These are phyloP conservation scores for Furnarius figulus DNA, from an alignment of 2,113 vertebrate species.

Conservation along the genomic window DNA sequence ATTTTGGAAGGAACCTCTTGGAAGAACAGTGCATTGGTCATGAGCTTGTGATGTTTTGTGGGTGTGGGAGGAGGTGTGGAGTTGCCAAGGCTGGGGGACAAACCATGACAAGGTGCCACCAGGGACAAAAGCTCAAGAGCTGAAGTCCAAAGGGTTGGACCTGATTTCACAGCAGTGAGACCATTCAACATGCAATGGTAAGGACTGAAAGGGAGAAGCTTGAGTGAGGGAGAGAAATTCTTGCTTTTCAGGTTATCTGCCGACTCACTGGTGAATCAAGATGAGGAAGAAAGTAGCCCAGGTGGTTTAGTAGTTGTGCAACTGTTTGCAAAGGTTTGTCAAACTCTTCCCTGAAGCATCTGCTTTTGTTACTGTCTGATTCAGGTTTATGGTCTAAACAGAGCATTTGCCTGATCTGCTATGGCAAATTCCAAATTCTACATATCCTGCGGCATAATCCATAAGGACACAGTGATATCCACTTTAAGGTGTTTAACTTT, in stretches of 20 bases:
- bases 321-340: not conserved
- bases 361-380: not conserved
- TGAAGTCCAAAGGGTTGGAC: not conserved
- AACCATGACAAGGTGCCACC: not conserved
- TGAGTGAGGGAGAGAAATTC: not conserved
- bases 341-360: not conserved
- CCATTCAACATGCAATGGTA: accelerated
- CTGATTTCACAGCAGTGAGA: not conserved
- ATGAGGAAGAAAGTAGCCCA: not conserved
- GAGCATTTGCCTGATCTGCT: not conserved
- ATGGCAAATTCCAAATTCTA: not conserved
- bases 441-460: not conserved
- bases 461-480: not conserved
- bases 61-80: not conserved
- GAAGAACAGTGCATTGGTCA: not conserved
- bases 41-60: not conserved
- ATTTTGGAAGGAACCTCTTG: not conserved
- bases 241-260: not conserved
- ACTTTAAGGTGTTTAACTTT: not conserved
- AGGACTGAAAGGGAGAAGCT: not conserved
- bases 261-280: not conserved
- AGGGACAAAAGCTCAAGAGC: not conserved
- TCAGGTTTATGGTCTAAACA: not conserved
- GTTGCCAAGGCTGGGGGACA: not conserved
- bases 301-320: not conserved